These are phyloP conservation scores for Bradypus variegatus DNA, from an alignment of 2,797 vertebrate genomes.

Conservation along the genomic window DNA sequence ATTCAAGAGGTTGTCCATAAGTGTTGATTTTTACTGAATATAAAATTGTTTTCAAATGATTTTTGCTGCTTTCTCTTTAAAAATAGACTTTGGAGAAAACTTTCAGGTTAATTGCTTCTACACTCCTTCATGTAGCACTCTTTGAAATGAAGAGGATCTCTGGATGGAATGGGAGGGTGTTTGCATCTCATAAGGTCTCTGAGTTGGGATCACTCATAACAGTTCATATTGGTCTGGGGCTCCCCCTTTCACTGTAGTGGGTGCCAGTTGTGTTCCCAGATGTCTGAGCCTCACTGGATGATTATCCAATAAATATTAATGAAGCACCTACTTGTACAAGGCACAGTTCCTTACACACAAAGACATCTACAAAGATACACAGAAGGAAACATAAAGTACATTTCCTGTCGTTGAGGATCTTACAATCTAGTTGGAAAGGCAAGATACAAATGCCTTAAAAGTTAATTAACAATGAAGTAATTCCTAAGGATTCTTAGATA, in stretches of 20 bases:
- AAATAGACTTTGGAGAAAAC: conserved; percentile 9
- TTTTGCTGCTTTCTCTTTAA: conserved; percentile 1
- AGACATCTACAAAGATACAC: not conserved
- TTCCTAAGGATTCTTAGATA: not conserved
- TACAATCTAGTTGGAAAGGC: not conserved
- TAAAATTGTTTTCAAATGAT: not conserved
- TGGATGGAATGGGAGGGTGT: not conserved
- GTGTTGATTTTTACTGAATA: conserved; percentile 15
- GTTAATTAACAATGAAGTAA: not conserved
- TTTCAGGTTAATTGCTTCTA: not conserved
- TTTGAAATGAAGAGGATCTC: not conserved
- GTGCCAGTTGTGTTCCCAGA: not conserved
- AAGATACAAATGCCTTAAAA: not conserved
- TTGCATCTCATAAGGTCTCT: not conserved
- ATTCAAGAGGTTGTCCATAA: not conserved
- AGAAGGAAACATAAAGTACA: not conserved
- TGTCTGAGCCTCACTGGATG: not conserved
- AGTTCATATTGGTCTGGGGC: not conserved
- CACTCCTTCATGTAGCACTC: not conserved
- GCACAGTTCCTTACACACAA: not conserved
- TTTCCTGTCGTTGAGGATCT: not conserved
- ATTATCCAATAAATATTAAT: not conserved
- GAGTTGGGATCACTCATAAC: not conserved
- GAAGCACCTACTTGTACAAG: not conserved
- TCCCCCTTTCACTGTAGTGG: not conserved